Conservation (phyloP, 1,140 invertebrate genomes). For the Ceratosolen fusciceps region DNA sequence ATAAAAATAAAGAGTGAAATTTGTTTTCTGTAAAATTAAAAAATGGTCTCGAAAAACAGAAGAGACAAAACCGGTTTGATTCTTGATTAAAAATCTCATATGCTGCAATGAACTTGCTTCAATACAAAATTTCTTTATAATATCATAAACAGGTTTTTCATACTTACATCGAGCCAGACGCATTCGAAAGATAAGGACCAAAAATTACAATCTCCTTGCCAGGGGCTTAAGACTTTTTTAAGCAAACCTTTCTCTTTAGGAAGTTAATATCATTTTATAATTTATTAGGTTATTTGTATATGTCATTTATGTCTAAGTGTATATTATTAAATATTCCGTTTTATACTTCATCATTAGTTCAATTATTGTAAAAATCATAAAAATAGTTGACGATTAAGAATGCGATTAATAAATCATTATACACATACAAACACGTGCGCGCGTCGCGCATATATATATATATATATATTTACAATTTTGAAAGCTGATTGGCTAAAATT, state of each 20-base stretch:
- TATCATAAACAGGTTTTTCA: slow-evolving; percentile 20
- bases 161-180: background rate
- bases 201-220: slow-evolving; percentile 23
- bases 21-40: slow-evolving; percentile 3
- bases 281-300: slow-evolving; percentile 26
- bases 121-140: slow-evolving; percentile 28
- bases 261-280: slow-evolving; percentile 18
- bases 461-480: no score
- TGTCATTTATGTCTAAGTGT: slow-evolving; percentile 17
- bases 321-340: slow-evolving; percentile 25
- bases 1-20: no score
- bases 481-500: no score
- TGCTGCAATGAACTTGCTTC: slow-evolving; percentile 14
- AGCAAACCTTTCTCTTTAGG: slow-evolving; percentile 22
- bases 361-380: background rate
- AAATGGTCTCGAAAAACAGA: background rate
- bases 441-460: no score
- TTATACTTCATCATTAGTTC: slow-evolving; percentile 11
- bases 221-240: slow-evolving; percentile 16
- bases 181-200: slow-evolving; percentile 15
- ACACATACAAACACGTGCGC: no score
- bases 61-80: background rate
- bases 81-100: slow-evolving; percentile 23
- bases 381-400: background rate
- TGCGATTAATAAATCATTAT: no score